phyloP scores from a whole-genome alignment of 2,113 vertebrate genomes.

The Eulemur macaco region DNA sequence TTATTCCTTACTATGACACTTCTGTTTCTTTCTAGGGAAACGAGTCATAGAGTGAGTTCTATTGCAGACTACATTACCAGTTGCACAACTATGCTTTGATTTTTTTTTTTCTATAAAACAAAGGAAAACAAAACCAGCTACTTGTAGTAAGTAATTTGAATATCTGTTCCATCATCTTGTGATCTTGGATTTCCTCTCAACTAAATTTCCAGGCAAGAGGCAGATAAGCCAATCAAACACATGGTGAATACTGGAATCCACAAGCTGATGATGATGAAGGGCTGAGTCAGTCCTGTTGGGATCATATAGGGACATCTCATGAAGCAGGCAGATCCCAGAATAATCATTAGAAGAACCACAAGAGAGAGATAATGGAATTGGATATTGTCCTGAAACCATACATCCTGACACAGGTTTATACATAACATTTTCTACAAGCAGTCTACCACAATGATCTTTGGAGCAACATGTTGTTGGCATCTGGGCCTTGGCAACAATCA shows the following conservation, averaged over 20 bases:
- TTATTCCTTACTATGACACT: slow-evolving; percentile 69
- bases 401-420: slow-evolving; percentile 12
- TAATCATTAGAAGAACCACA: not conserved
- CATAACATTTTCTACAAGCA: not conserved
- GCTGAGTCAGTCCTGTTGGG: not conserved
- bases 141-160: slow-evolving; percentile 13
- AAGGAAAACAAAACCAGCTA: slow-evolving; percentile 16
- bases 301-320: not conserved
- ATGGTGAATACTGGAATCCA: not conserved
- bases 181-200: slow-evolving; percentile 19
- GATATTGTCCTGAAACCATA: not conserved
- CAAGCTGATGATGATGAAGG: not conserved
- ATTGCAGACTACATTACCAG: not conserved
- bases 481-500: not conserved
- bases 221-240: slow-evolving; percentile 37
- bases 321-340: slow-evolving; percentile 29
- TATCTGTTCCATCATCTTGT: not conserved
- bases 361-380: not conserved
- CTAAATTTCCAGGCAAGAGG: not conserved
- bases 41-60: not conserved
- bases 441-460: not conserved
- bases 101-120: slow-evolving; percentile 26
- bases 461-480: not conserved
- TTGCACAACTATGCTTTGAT: not conserved
- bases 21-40: slow-evolving; percentile 77